Conservation (phyloP, 2,797 vertebrate species). For the Hydrophis major region DNA sequence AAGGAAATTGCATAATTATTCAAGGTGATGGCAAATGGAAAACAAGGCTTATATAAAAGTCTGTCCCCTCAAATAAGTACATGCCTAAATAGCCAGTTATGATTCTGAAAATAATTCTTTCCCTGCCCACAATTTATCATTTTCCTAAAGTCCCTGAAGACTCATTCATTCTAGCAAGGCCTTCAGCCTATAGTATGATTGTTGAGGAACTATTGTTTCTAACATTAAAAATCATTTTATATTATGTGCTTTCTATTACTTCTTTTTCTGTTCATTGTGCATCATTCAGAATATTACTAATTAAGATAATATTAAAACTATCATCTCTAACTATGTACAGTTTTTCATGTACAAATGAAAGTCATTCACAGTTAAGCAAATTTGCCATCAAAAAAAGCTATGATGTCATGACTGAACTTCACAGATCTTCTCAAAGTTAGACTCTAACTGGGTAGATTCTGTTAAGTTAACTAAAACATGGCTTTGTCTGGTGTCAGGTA, state of each 20-base stretch:
- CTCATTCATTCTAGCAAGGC: not conserved
- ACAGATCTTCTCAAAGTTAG: not conserved
- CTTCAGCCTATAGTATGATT: not conserved
- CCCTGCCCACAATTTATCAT: not conserved
- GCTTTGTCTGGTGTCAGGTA: not conserved
- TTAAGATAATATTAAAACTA: not conserved
- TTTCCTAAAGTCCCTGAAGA: not conserved
- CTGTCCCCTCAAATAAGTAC: not conserved
- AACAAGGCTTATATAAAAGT: not conserved
- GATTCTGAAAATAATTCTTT: not conserved
- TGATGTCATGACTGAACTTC: not conserved
- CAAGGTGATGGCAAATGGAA: not conserved
- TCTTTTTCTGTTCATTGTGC: not conserved
- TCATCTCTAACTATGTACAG: not conserved
- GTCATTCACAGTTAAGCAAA: not conserved
- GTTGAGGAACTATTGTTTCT: not conserved
- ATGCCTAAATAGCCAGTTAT: not conserved
- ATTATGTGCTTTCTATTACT: not conserved
- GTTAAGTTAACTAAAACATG: not conserved
- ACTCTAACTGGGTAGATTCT: not conserved
- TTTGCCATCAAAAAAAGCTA: not conserved
- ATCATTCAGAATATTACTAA: not conserved
- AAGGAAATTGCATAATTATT: slow-evolving; percentile 16
- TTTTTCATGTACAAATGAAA: not conserved
- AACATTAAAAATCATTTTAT: not conserved